Evolutionary conservation across 1,140 invertebrate genomes (phyloP).

Genomic region (Delia radicum): DNA sequence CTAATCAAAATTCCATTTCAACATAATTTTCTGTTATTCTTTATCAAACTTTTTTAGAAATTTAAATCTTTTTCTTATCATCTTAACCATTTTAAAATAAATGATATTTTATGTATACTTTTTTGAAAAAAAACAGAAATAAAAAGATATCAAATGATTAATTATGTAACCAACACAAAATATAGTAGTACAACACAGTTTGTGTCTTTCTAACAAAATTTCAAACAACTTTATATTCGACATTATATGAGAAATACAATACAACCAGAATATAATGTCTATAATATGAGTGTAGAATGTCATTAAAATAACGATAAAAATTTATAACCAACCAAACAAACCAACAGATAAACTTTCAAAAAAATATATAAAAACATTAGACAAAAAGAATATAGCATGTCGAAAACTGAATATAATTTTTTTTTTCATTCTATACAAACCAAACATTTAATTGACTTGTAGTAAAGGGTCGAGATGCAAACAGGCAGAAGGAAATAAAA

Average conservation of each 20-base stretch:
- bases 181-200: background rate
- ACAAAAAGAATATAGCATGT: background rate
- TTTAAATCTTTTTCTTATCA: background rate
- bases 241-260: background rate
- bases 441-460: background rate
- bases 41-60: background rate
- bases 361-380: background rate
- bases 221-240: background rate
- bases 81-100: background rate
- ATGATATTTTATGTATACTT: background rate
- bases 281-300: conserved; percentile 1
- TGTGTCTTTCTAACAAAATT: background rate
- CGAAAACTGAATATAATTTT: background rate
- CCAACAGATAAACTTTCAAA: background rate
- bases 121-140: background rate
- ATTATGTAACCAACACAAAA: background rate
- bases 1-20: background rate
- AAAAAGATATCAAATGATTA: conserved; percentile 2
- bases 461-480: background rate
- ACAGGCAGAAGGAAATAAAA: background rate
- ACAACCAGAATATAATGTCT: background rate
- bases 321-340: conserved; percentile 1
- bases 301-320: background rate
- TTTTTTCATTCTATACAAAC: background rate
- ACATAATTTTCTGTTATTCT: background rate